Conservation (phyloP, 2,888 invertebrate genomes). For the Drosophila birchii region DNA sequence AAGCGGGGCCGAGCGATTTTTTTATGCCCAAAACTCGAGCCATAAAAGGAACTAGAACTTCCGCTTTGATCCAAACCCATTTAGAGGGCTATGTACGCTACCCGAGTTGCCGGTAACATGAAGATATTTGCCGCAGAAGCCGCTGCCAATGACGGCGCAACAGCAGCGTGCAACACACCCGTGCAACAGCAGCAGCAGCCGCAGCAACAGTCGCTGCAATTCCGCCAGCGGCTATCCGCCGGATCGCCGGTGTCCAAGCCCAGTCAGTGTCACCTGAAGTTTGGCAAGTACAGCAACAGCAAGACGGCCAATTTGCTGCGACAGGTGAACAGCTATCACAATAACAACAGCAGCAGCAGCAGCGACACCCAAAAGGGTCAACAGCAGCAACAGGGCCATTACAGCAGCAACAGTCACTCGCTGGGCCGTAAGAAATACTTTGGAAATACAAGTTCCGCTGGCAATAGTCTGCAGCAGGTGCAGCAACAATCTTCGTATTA, state of each 20-base stretch:
- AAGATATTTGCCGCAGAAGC: slow-evolving; percentile 76
- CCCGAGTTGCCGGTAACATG: slow-evolving; percentile 54
- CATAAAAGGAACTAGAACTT: background rate
- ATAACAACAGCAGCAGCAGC: slow-evolving; percentile 28
- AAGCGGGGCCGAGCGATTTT: slow-evolving; percentile 46
- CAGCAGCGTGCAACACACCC: slow-evolving; percentile 30
- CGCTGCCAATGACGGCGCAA: slow-evolving; percentile 28
- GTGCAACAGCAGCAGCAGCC: slow-evolving; percentile 26
- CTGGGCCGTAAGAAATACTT: slow-evolving; percentile 62
- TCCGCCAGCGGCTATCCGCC: slow-evolving; percentile 46
- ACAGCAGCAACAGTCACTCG: slow-evolving; percentile 42
- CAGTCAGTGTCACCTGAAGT: slow-evolving; percentile 44
- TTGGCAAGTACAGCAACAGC: slow-evolving; percentile 50
- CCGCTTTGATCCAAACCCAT: background rate
- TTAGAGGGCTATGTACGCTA: slow-evolving; percentile 56
- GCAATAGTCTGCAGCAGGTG: slow-evolving; percentile 19
- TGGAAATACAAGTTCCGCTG: slow-evolving; percentile 25
- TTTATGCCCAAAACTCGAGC: slow-evolving; percentile 42
- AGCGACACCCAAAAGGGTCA: slow-evolving; percentile 21
- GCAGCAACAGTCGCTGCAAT: slow-evolving; percentile 56
- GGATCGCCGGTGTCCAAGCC: slow-evolving; percentile 38
- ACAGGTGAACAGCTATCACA: slow-evolving; percentile 37
- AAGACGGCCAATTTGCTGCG: slow-evolving; percentile 51
- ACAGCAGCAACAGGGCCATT: slow-evolving; percentile 31
- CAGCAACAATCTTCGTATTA: slow-evolving; percentile 49